These are phyloP conservation scores for Nestor notabilis DNA, from an alignment of 2,113 vertebrate genomes.

Conservation along the genomic window DNA sequence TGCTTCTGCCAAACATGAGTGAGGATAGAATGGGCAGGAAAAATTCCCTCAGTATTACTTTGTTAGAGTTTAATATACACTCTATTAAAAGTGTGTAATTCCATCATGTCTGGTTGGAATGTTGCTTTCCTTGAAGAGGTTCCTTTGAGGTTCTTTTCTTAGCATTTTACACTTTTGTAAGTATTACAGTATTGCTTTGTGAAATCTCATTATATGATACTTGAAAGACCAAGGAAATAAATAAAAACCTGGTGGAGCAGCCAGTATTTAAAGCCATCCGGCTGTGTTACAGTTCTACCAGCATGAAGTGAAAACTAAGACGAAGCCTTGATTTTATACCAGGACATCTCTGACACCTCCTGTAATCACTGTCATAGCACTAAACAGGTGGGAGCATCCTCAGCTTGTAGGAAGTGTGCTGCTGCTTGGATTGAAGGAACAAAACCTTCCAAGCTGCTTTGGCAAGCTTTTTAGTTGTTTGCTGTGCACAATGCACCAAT, in stretches of 20 bases:
- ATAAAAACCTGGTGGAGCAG: background rate
- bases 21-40: background rate
- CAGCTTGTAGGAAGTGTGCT: background rate
- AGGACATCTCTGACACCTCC: background rate
- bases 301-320: background rate
- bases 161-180: background rate
- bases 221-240: background rate
- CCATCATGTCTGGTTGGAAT: background rate
- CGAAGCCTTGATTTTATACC: background rate
- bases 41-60: background rate
- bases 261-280: conserved; percentile 33
- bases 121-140: background rate
- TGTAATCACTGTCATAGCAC: background rate
- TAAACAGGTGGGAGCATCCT: background rate
- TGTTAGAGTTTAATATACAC: background rate
- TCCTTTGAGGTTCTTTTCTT: background rate
- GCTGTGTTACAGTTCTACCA: background rate
- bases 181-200: conserved; percentile 42
- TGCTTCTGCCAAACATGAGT: background rate
- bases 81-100: background rate
- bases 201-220: background rate
- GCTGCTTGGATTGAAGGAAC: background rate
- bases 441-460: background rate
- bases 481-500: background rate
- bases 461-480: background rate